A percentile compares a stretch with the other conserved stretches of the same genome.
Conservation (phyloP, 37 sponge, comb jelly and placozoan genomes). For the Mnemiopsis leidyi region DNA sequence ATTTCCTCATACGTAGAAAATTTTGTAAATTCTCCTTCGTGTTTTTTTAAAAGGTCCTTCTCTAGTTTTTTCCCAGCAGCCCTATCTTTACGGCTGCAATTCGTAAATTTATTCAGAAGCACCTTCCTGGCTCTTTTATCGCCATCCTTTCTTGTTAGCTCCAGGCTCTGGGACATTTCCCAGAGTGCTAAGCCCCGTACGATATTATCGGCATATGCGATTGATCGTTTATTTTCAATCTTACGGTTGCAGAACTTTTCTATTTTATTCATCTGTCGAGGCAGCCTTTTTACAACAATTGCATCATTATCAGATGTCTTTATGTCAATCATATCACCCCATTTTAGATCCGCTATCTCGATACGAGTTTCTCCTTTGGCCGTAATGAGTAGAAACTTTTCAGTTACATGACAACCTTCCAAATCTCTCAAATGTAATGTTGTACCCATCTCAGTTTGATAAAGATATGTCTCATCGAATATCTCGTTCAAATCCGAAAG, state of each 20-base stretch:
- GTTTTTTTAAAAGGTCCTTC: neutral
- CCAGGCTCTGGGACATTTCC: neutral
- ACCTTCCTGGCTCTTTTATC: neutral
- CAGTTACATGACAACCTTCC: too few relatives aligned
- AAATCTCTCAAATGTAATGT: too few relatives aligned
- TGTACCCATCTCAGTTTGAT: too few relatives aligned
- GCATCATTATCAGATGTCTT: too few relatives aligned
- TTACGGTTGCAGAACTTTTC: neutral
- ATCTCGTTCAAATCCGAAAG: too few relatives aligned
- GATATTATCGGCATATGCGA: neutral
- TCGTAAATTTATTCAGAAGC: neutral
- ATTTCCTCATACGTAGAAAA: neutral
- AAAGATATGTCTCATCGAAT: too few relatives aligned
- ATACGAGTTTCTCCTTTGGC: too few relatives aligned
- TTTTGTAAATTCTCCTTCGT: neutral
- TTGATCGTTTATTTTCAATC: neutral
- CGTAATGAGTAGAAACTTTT: too few relatives aligned
- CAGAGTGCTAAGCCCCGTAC: neutral
- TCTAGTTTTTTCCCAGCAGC: neutral
- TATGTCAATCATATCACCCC: too few relatives aligned
- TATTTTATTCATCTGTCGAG: neutral
- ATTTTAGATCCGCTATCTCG: too few relatives aligned
- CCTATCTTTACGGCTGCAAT: neutral
- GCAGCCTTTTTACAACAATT: too few relatives aligned
- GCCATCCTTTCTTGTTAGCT: neutral